Base-by-base conservation (phyloP, 2,113 vertebrate genomes). In the Opisthocomus hoazin region DNA sequence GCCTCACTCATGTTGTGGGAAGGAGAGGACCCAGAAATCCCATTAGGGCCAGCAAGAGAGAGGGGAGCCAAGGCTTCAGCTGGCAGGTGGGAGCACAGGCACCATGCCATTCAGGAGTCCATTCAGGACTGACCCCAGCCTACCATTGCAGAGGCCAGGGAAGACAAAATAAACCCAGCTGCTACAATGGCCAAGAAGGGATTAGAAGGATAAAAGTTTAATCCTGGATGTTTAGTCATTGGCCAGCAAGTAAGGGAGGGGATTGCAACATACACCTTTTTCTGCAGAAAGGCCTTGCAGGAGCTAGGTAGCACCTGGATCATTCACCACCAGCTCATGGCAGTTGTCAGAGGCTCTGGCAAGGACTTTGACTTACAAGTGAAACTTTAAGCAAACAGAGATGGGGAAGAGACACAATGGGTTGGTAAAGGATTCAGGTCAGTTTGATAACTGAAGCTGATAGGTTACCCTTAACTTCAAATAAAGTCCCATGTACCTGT, bases 121-220 rank as follows among this genome's bases (percentile, higher is more conserved):
- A 91, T 20, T 51, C 77, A 91, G 74, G 34, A 36, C 54, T 5
- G n/a, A 93, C 85, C 82, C 78, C 65, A 70, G 76, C 58, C 80
- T 71, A 17, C 29, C 43, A 29, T 1, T 6, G 2, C 63, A 46
- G 15, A 56, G 36, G 84, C 89, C 86, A 85, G 73, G 36, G 48
- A 78, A 75, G 46, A 78, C 84, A 73, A 94, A 89, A 87, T 26
- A 90, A 95, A 81, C 34, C 53, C 60, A 58, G 68, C 51, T 69
- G 78, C 48, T 90, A 18, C 0, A 0, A 5, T 2, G 2, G 88
- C 66, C 78, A 50, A 57, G 51, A 87, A 64, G 7, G 0, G 0
- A 43, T 34, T 2, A 21, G 48, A 78, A 26, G 3, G 3, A 73
- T 18, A 57, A 30, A n/a, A 50, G 54, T 78, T 73, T 77, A 30